Evolutionary conservation across 2,113 vertebrate species (phyloP).

Genomic region (Salvelinus fontinalis): DNA sequence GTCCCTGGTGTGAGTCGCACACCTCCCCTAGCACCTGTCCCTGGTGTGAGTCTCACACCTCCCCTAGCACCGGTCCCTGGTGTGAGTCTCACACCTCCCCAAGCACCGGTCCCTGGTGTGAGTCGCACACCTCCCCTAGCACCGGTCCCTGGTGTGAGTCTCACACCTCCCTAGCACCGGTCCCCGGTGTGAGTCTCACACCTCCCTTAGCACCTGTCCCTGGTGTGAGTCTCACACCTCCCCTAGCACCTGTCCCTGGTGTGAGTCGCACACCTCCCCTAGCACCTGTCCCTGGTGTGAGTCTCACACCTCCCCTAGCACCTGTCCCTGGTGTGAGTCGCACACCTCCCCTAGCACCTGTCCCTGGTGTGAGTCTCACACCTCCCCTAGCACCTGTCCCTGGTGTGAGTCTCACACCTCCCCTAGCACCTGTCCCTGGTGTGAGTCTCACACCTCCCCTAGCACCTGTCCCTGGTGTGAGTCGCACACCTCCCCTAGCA

Average conservation of each 20-base stretch:
- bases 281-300: not conserved
- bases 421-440: too few relatives aligned
- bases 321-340: constrained; percentile 13
- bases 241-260: too few relatives aligned
- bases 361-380: constrained; percentile 33
- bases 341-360: not conserved
- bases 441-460: not conserved
- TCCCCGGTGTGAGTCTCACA: too few relatives aligned
- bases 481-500: constrained; percentile 9
- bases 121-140: constrained; percentile 19
- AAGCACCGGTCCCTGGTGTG: not conserved
- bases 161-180: constrained; percentile 8
- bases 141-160: constrained; percentile 22
- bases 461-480: too few relatives aligned
- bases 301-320: constrained; percentile 18
- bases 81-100: not conserved
- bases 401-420: not conserved
- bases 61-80: not conserved
- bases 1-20: too few relatives aligned
- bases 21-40: too few relatives aligned
- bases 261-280: too few relatives aligned
- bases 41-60: too few relatives aligned
- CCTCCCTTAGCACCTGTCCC: too few relatives aligned
- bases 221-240: too few relatives aligned
- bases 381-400: not conserved